Evolutionary conservation across 2,888 invertebrate species (phyloP), one percentile per base, ranked within the genome.

Genomic region (Meloe dianella): DNA sequence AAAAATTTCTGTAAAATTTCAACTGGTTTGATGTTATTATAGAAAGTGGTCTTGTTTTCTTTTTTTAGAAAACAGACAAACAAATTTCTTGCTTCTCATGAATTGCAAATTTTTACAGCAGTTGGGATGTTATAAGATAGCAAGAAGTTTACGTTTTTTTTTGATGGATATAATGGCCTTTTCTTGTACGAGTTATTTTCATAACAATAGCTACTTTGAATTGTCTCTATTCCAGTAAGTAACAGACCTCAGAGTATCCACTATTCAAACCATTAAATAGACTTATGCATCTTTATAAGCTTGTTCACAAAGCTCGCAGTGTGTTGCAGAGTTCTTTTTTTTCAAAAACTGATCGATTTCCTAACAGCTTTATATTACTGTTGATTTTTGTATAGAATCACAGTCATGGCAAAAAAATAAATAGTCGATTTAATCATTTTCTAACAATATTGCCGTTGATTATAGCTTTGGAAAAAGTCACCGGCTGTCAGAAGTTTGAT

Each of bases 401-500:
- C 12, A 10, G 32, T 3, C 32, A 32, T 4, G 32, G 38, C 5
- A 17, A 32, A 32, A 32, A 10, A 32, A n/a, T n/a, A n/a, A n/a
- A n/a, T n/a, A 32, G 32, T 32, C 9, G 38, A 38, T 38, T 38
- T 6, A 14, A 38, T 14, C 38, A n/a, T 32, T 32, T 32, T 32
- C 65, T 65, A 65, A 61, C 38, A 51, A 17, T 27, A 57, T 38
- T 12, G 38, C 38, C 38, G n/a, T 38, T 22, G 54, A 41, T 32
- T 54, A 30, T 64, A 61, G 62, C 63, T 60, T 27, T 62, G 51
- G 51, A 64, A 70, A 73, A 69, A 72, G 64, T 67, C 71, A 69
- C 61, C 71, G 63, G 73, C 76, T 74, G 77, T 77, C 77, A 75
- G 60, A 64, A 71, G 71, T 74, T 74, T 79, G 78, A 79, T 78